Percentiles rank a stretch among this genome's conserved stretches.
These are phyloP conservation scores for Panagrolaimus sp. DNA, from an alignment of 1,140 invertebrate species.

Conservation along the genomic window DNA sequence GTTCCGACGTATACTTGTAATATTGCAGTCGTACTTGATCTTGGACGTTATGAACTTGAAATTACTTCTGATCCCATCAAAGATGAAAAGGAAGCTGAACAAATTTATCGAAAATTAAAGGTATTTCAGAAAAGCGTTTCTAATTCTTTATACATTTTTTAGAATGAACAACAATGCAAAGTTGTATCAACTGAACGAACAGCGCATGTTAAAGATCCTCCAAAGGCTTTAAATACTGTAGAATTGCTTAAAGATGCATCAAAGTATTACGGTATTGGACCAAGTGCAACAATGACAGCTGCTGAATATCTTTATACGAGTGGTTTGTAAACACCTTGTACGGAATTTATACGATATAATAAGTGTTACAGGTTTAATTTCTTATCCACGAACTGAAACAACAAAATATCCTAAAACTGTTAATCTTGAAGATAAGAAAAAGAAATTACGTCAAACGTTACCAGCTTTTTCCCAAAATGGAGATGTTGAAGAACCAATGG, in stretches of 20 bases:
- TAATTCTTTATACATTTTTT: neutral
- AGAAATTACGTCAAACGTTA: slow-evolving; percentile 32
- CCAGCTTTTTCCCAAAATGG: slow-evolving; percentile 66
- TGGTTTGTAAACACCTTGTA: too few relatives aligned
- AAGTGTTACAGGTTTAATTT: too few relatives aligned
- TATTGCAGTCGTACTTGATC: neutral
- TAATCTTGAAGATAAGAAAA: slow-evolving; percentile 66
- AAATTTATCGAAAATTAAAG: neutral
- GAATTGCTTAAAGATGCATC: slow-evolving; percentile 88
- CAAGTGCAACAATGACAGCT: slow-evolving; percentile 33
- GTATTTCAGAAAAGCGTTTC: neutral
- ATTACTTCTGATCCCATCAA: neutral
- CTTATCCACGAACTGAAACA: slow-evolving; percentile 89
- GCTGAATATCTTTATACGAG: slow-evolving; percentile 68
- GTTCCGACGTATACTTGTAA: neutral
- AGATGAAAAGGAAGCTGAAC: neutral
- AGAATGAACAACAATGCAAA: slow-evolving; percentile 64
- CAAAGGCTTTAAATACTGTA: slow-evolving; percentile 70
- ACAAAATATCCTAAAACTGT: slow-evolving; percentile 90
- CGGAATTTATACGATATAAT: too few relatives aligned
- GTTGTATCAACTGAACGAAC: slow-evolving; percentile 63
- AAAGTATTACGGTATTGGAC: slow-evolving; percentile 76
- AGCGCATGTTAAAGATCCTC: slow-evolving; percentile 58
- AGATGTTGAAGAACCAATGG: slow-evolving; percentile 7
- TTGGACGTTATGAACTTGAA: neutral